Conservation (phyloP, 2,113 vertebrate species). For the Erythrolamprus reginae region DNA sequence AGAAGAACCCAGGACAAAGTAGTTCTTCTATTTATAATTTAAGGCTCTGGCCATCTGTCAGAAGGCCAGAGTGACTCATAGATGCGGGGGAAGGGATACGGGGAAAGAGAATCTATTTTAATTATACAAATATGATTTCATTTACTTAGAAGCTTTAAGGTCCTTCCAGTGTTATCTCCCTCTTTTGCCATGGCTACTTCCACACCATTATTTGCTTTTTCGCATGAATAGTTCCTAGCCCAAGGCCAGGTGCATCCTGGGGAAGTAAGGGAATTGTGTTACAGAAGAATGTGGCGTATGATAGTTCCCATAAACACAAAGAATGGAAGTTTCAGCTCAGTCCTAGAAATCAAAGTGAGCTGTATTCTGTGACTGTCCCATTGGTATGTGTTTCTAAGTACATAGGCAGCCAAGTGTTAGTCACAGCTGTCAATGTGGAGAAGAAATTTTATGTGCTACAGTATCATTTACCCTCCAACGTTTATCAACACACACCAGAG, state of each 20-base stretch:
- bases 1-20: background rate
- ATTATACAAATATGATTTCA: background rate
- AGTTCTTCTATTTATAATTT: slow-evolving; percentile 63
- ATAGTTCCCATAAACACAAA: background rate
- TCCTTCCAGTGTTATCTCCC: background rate
- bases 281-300: background rate
- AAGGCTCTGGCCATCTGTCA: slow-evolving; percentile 11
- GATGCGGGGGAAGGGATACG: slow-evolving; percentile 50
- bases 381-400: background rate
- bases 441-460: background rate
- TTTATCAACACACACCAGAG: background rate
- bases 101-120: background rate
- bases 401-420: background rate
- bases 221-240: background rate
- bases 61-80: slow-evolving; percentile 53
- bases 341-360: background rate
- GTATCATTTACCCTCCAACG: background rate
- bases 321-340: background rate
- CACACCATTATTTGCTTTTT: background rate
- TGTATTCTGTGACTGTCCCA: no score
- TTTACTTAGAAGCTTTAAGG: background rate
- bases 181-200: background rate
- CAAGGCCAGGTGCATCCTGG: background rate
- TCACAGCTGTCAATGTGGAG: background rate
- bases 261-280: background rate